Evolutionary conservation across 2,797 vertebrate genomes (phyloP).

Genomic region (Lepus oiostolus): DNA sequence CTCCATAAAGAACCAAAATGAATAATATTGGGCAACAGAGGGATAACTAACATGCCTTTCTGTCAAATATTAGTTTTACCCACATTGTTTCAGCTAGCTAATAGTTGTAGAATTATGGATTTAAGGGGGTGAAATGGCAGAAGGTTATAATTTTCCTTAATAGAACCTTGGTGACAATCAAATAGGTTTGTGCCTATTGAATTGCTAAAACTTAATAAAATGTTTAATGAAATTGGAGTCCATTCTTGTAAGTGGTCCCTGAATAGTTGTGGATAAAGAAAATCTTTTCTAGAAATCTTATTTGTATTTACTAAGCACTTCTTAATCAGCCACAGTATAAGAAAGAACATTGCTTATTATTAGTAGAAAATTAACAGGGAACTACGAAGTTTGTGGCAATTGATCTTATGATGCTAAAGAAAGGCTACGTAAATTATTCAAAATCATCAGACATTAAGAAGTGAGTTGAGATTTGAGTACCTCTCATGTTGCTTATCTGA

Average conservation of each 20-base stretch:
- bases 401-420: neutral
- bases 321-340: conserved; percentile 9
- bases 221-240: neutral
- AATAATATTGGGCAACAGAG: neutral
- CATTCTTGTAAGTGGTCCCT: neutral
- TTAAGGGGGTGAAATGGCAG: neutral
- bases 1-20: neutral
- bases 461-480: neutral
- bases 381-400: neutral
- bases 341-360: neutral
- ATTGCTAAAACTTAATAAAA: conserved; percentile 11
- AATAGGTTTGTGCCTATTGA: neutral
- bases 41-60: neutral
- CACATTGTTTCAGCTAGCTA: neutral
- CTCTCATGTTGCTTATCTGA: neutral
- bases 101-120: neutral
- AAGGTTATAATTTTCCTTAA: neutral
- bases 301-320: conserved; percentile 14
- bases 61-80: neutral
- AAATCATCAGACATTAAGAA: neutral
- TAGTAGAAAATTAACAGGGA: conserved; percentile 8
- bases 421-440: neutral
- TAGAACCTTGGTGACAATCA: neutral
- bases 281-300: conserved; percentile 17
- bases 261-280: neutral